These are phyloP conservation scores for Himalopsyche kuldschensis DNA, from an alignment of 2,888 invertebrate species.

Conservation along the genomic window DNA sequence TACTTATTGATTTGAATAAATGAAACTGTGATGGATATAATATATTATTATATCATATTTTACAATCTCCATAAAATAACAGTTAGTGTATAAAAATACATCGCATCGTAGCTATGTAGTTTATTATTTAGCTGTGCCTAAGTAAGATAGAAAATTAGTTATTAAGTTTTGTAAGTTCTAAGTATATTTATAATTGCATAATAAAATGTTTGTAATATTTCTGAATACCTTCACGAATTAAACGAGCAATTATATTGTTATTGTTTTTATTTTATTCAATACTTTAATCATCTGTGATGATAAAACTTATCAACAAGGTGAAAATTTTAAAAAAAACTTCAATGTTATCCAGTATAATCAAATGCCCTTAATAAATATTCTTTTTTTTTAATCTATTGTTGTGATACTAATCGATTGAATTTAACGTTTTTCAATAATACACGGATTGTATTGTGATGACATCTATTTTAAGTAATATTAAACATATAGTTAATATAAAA, in stretches of 20 bases:
- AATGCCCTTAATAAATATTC: too few relatives aligned
- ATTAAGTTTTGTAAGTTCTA: not conserved
- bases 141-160: not conserved
- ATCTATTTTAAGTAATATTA: too few relatives aligned
- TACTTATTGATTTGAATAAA: too few relatives aligned
- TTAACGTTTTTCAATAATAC: too few relatives aligned
- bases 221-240: not conserved
- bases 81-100: not conserved
- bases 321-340: too few relatives aligned
- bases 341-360: too few relatives aligned
- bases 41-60: not conserved
- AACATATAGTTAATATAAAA: too few relatives aligned
- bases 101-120: not conserved
- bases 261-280: not conserved
- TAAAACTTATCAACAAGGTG: too few relatives aligned
- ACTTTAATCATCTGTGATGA: too few relatives aligned
- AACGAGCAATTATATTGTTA: not conserved
- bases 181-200: not conserved
- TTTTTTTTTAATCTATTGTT: too few relatives aligned
- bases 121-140: not conserved
- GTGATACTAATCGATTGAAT: too few relatives aligned
- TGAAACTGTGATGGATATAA: not conserved
- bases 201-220: not conserved
- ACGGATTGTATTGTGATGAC: too few relatives aligned
- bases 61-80: not conserved